phyloP scores from a whole-genome alignment of 2,888 invertebrate genomes.

The Epinotia demarniana region DNA sequence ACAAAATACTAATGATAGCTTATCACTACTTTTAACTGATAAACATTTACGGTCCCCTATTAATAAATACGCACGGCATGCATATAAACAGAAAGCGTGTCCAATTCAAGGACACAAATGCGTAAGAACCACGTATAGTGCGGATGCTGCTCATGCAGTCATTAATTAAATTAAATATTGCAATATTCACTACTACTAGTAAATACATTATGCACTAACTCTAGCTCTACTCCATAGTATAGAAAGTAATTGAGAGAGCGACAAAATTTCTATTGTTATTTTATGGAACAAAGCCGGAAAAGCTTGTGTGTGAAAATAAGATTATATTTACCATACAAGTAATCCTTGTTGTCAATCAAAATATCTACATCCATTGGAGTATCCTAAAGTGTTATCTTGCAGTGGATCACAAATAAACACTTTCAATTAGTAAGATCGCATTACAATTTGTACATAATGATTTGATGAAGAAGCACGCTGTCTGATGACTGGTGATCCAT shows the following conservation, averaged over 20 bases:
- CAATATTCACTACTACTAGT: not conserved
- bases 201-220: not conserved
- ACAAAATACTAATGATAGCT: conserved; percentile 8
- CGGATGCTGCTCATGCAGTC: conserved; percentile 39
- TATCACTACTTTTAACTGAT: conserved; percentile 28
- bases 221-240: not conserved
- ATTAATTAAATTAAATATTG: conserved; percentile 40
- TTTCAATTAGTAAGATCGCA: conserved; percentile 4
- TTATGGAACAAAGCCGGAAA: conserved; percentile 54
- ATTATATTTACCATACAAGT: conserved; percentile 69
- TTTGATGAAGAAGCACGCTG: conserved; percentile 1
- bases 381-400: not conserved
- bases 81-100: conserved; percentile 57
- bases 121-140: conserved; percentile 10
- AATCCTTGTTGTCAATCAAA: conserved; percentile 69
- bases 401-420: conserved; percentile 29
- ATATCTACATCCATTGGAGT: conserved; percentile 79
- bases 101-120: conserved; percentile 59
- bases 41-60: not conserved
- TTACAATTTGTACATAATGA: not conserved
- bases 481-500: not conserved
- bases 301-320: conserved; percentile 4
- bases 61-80: conserved; percentile 16
- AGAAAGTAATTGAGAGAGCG: no score
- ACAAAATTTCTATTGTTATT: conserved; percentile 57